Evolutionary conservation across 1,140 invertebrate species (phyloP).

Genomic region (Lucilia cuprina): DNA sequence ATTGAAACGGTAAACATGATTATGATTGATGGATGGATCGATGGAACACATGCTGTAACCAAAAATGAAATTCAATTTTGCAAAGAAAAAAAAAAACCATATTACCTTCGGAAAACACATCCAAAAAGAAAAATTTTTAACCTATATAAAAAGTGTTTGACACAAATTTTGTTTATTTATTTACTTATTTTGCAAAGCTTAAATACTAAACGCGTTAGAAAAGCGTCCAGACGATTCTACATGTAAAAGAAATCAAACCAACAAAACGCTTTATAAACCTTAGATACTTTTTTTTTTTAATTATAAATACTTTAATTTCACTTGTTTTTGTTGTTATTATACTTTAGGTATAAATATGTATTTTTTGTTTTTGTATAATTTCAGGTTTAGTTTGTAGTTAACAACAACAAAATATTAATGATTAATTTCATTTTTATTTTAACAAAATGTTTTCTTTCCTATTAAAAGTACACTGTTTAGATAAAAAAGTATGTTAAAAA

Average conservation of each 20-base stretch:
- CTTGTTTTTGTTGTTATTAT: not conserved
- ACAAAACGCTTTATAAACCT: not conserved
- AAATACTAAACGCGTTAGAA: not conserved
- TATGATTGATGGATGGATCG: not conserved
- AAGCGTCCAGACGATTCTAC: not conserved
- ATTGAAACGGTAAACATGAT: slow-evolving; percentile 39
- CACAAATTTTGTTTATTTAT: not conserved
- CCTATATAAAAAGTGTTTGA: not conserved
- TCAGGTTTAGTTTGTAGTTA: slow-evolving; percentile 1
- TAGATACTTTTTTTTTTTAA: not conserved
- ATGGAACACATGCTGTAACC: not conserved
- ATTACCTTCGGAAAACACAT: not conserved
- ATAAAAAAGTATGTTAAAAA: not conserved
- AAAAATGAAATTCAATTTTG: not conserved
- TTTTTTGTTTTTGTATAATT: not conserved
- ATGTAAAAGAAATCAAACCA: not conserved
- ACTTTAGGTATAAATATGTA: not conserved
- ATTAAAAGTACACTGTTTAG: not conserved
- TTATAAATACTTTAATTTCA: not conserved
- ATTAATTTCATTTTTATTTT: not conserved
- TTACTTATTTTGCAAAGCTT: not conserved
- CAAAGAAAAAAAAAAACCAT: not conserved
- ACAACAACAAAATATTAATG: not conserved
- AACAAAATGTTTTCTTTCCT: not conserved
- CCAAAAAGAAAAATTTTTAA: not conserved